These are phyloP conservation scores for Stomatorhinus walkeri DNA, from an alignment of 2,797 vertebrate genomes.

Conservation along the genomic window DNA sequence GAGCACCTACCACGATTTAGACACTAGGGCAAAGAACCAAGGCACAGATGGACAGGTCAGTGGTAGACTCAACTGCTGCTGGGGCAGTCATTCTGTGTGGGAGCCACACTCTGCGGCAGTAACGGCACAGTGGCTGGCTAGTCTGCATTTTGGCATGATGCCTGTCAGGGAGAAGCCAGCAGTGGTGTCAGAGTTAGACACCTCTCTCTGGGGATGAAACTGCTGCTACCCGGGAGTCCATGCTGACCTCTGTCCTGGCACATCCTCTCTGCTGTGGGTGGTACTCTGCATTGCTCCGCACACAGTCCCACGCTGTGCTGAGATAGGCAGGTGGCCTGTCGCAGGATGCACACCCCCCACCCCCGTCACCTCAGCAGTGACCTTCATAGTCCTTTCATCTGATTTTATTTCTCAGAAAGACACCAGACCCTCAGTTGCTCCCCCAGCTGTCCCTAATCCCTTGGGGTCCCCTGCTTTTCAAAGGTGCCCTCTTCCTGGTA, in stretches of 20 bases:
- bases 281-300: constrained; percentile 35
- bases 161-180: neutral
- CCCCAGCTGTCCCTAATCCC: neutral
- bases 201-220: constrained; percentile 21
- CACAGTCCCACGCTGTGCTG: constrained; percentile 20
- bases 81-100: neutral
- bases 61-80: neutral
- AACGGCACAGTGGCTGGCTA: neutral
- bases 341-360: neutral
- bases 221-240: constrained; percentile 7
- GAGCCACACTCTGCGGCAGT: constrained; percentile 13
- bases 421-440: neutral
- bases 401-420: neutral
- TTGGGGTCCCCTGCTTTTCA: neutral
- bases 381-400: neutral
- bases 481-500: neutral
- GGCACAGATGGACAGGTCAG: constrained; percentile 72
- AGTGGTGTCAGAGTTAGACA: constrained; percentile 18
- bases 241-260: constrained; percentile 18
- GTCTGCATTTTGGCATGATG: neutral
- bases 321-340: constrained; percentile 13
- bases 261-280: constrained; percentile 28
- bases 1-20: constrained; percentile 71
- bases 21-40: constrained; percentile 73
- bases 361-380: neutral